phyloP scores from a whole-genome alignment of 2,888 invertebrate genomes.

The Sarcophaga carnaria region DNA sequence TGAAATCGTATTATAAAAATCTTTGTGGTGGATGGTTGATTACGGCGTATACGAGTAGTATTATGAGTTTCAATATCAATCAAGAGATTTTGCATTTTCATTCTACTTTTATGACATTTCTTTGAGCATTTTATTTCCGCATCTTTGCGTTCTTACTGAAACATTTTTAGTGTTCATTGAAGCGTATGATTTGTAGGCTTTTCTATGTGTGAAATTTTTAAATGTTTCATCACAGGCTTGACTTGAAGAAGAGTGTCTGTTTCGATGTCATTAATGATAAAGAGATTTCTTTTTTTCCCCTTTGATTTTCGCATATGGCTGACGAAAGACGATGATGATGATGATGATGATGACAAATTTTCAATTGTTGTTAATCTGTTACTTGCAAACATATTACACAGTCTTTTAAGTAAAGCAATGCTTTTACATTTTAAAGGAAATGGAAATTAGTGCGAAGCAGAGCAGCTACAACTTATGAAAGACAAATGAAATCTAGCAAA shows the following conservation, averaged over 20 bases:
- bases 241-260: conserved; percentile 5
- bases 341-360: not conserved
- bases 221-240: not conserved
- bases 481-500: no score
- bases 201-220: conserved; percentile 1
- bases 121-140: conserved; percentile 48
- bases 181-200: conserved; percentile 33
- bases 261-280: conserved; percentile 4
- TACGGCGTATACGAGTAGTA: no score
- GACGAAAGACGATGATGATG: not conserved
- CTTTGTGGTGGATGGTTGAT: no score
- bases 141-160: not conserved
- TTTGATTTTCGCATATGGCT: not conserved
- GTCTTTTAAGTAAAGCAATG: no score
- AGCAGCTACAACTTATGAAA: no score
- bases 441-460: no score
- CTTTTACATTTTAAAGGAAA: no score
- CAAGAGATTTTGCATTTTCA: not conserved
- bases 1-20: no score
- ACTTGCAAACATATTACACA: not conserved
- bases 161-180: conserved; percentile 19
- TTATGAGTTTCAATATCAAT: conserved; percentile 23
- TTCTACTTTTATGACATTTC: conserved; percentile 17
- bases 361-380: not conserved
- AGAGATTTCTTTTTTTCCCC: not conserved